Percentiles rank a stretch among this genome's conserved stretches.
Conservation (phyloP, 2,797 vertebrate genomes). For the Rallus crepitans region DNA sequence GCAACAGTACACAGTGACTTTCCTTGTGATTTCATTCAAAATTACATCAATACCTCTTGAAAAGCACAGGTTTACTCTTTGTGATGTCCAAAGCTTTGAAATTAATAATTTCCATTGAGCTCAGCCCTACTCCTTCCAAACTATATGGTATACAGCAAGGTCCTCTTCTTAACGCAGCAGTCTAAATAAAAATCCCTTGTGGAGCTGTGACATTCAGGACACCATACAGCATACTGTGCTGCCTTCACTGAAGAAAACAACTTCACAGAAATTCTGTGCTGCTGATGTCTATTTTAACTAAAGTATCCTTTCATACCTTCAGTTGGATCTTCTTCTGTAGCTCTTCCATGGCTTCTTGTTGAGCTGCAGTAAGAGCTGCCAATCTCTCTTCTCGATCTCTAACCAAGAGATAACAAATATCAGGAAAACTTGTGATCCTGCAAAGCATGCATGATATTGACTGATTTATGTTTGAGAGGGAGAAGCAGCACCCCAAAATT, state of each 20-base stretch:
- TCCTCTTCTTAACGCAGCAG: neutral
- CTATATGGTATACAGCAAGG: neutral
- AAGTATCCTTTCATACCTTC: conserved; percentile 83
- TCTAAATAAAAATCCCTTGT: neutral
- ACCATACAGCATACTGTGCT: neutral
- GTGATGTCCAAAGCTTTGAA: neutral
- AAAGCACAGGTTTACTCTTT: neutral
- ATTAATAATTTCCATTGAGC: neutral
- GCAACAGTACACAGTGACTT: neutral
- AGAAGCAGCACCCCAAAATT: neutral
- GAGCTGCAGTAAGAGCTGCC: conserved; percentile 96
- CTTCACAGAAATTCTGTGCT: neutral
- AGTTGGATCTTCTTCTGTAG: conserved; percentile 99
- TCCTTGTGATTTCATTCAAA: neutral
- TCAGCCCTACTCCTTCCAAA: neutral
- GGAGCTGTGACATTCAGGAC: neutral
- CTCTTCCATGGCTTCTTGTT: conserved; percentile 98
- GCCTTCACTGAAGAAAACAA: neutral
- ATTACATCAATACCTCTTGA: neutral
- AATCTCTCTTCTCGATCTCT: conserved; percentile 96
- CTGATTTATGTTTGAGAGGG: neutral
- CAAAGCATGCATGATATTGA: neutral
- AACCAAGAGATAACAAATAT: neutral
- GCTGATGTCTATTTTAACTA: neutral
- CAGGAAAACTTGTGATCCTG: neutral